These are phyloP conservation scores for Clarias magur DNA, from an alignment of 2,113 vertebrate genomes.

Conservation along the genomic window DNA sequence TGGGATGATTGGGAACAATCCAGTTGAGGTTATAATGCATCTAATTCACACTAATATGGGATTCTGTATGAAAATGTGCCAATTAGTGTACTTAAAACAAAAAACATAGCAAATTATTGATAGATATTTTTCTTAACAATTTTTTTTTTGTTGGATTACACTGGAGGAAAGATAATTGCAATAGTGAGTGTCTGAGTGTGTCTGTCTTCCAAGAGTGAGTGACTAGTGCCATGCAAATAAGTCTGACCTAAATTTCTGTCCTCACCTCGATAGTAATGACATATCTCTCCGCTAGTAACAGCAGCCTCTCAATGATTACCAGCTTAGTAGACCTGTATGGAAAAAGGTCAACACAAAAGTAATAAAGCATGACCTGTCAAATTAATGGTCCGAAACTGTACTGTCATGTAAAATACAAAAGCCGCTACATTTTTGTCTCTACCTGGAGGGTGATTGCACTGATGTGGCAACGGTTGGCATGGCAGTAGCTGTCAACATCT, in stretches of 20 bases:
- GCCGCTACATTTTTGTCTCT: constrained; percentile 31
- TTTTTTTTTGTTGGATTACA: neutral
- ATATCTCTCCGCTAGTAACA: constrained; percentile 94
- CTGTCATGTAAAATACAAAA: constrained; percentile 49
- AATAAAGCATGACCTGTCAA: neutral
- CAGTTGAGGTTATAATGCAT: neutral
- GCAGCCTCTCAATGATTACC: constrained; percentile 95
- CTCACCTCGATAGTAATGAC: constrained; percentile 98
- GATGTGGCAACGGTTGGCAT: constrained; percentile 98
- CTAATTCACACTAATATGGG: neutral
- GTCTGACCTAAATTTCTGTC: neutral
- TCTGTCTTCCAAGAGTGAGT: neutral
- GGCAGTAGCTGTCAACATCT: constrained; percentile 97
- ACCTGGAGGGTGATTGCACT: constrained; percentile 98
- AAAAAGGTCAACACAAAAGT: neutral
- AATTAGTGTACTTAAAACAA: neutral
- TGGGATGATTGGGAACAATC: neutral
- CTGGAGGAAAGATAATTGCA: neutral
- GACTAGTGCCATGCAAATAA: neutral
- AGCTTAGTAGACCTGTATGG: constrained; percentile 90
- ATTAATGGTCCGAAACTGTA: neutral
- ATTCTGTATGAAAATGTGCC: neutral
- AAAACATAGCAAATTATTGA: neutral
- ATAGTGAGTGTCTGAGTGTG: neutral
- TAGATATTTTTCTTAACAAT: neutral